These are phyloP conservation scores for Leptinotarsa juncta DNA, from an alignment of 2,888 invertebrate genomes.

Conservation along the genomic window DNA sequence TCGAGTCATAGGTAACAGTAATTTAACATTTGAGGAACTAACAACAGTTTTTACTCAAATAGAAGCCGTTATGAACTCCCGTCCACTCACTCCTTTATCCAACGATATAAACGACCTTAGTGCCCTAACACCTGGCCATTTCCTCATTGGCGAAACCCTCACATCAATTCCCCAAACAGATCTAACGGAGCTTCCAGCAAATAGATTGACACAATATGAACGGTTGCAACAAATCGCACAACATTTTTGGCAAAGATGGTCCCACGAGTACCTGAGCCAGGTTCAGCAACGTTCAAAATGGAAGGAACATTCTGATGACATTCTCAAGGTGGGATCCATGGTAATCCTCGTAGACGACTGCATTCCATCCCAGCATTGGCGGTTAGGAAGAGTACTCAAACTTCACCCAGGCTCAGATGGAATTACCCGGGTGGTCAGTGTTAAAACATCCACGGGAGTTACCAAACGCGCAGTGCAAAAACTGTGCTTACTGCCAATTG, in stretches of 20 bases:
- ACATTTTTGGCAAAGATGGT: constrained; percentile 42
- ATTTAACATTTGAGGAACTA: too few relatives aligned
- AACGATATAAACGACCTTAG: too few relatives aligned
- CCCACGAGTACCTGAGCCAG: constrained; percentile 30
- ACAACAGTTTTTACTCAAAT: too few relatives aligned
- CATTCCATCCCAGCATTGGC: constrained; percentile 33
- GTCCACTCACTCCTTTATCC: too few relatives aligned
- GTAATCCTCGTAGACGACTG: constrained; percentile 37
- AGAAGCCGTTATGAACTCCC: too few relatives aligned
- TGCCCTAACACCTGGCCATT: too few relatives aligned
- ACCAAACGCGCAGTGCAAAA: constrained; percentile 28
- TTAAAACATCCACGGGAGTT: constrained; percentile 24
- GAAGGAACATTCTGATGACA: neutral
- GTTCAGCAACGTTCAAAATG: constrained; percentile 36
- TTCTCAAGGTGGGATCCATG: constrained; percentile 23
- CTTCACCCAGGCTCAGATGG: constrained; percentile 38
- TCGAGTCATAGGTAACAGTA: neutral
- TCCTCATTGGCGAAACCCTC: too few relatives aligned
- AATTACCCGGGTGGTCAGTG: constrained; percentile 28
- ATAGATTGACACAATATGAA: constrained; percentile 4
- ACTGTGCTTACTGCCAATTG: constrained; percentile 26
- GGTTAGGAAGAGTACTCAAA: constrained; percentile 31
- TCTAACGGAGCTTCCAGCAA: neutral
- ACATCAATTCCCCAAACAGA: too few relatives aligned
- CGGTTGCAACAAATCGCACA: constrained; percentile 34